Evolutionary conservation across 2,113 vertebrate genomes (phyloP).

Genomic region (Rousettus leschenaultii): DNA sequence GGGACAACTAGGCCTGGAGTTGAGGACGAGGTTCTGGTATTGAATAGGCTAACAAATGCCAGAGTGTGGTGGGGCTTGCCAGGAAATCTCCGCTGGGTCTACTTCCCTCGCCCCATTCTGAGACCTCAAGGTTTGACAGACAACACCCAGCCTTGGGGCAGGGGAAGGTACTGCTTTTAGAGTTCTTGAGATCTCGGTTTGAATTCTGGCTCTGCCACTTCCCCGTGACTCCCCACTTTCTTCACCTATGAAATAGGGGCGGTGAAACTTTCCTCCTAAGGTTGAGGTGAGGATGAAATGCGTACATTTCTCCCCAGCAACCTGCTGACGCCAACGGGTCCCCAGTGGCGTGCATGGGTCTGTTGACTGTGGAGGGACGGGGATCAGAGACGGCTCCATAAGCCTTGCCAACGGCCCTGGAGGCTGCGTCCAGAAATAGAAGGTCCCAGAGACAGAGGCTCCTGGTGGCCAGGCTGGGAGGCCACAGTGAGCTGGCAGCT

Average conservation of each 20-base stretch:
- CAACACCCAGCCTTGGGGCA: fast-evolving
- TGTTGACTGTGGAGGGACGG: neutral
- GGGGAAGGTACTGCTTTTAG: neutral
- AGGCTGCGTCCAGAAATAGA: slow-evolving; percentile 61
- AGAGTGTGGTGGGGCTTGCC: neutral
- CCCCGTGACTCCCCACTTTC: neutral
- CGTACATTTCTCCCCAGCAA: neutral
- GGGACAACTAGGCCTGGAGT: neutral
- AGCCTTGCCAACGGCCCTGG: neutral
- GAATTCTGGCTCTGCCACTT: neutral
- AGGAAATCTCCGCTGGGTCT: neutral
- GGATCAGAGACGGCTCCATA: neutral
- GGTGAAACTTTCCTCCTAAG: neutral
- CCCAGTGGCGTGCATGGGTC: neutral
- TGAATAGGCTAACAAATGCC: neutral
- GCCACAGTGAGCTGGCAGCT: neutral
- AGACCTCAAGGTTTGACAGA: neutral
- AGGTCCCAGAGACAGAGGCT: slow-evolving; percentile 32
- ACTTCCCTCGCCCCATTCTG: neutral
- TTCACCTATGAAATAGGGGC: neutral
- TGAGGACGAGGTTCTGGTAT: neutral
- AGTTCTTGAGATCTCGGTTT: neutral
- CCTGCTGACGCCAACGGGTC: neutral
- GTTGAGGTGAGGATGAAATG: neutral
- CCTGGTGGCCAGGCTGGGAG: slow-evolving; percentile 48